Evolutionary conservation across 2,888 invertebrate genomes (phyloP), one percentile per base, ranked within the genome.

Genomic region (Rotaria macrura): DNA sequence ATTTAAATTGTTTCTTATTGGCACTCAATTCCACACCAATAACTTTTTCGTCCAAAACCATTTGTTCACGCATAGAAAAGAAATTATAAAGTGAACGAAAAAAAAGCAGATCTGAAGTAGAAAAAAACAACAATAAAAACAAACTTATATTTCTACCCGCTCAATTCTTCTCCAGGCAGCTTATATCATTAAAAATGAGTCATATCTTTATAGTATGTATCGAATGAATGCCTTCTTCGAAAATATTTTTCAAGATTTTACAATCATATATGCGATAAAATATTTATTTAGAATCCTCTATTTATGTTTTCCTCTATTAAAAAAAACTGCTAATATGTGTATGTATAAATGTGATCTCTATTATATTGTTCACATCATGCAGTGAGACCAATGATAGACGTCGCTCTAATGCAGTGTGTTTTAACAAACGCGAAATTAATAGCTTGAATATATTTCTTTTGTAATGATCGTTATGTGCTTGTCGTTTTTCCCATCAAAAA

Each of bases 401-500:
- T 65, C 65, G 65, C 65, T 65, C 14, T 38, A 34, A 29, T 65
- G 2, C 65, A 65, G 65, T 65, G 65, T 65, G 34, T 65, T 65
- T 20, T 6, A 20, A 65, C 34, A 65, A 65, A 65, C 65, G 65
- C 34, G 65, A 65, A 65, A 65, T 65, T 65, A 65, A 65, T 65
- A 65, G 65, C 65, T 65, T 65, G 29, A 65, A 65, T n/a, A 65
- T 65, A 14, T 34, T 65, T 29, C 65, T 65, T 65, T 29, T 65
- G 34, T 65, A 65, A 65, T 65, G 65, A 65, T 65, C 65, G 65
- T 65, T 65, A 65, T 65, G 34, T 65, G 65, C 65, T 65, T 65
- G 65, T 65, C 65, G 65, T 65, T 65, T n/a, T 65, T 65, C 65
- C 65, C 65, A 65, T 65, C 65, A 20, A 65, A 65, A 65, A 65